Evolutionary conservation across 2,113 vertebrate species (phyloP), one percentile per base, ranked within the genome.

Genomic region (Rhinoptilus africanus): DNA sequence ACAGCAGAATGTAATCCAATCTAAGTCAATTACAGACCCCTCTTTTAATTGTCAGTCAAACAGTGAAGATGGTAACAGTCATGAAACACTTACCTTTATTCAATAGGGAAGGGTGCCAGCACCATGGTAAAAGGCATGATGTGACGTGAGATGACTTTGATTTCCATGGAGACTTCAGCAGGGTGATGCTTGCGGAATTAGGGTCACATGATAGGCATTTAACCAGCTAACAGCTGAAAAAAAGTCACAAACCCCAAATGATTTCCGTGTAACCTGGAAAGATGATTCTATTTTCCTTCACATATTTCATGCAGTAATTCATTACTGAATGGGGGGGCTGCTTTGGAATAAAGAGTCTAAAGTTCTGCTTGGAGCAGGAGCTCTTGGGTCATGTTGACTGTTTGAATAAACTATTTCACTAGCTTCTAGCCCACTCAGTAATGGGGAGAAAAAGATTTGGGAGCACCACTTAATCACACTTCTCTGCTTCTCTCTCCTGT

Each of bases 1-100:
- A 88, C 73, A 77, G 78, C 32, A 69, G 60, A 75, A 22, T 37
- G 69, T 92, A 92, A 93, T 93, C 76, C 89, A 82, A 37, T 62
- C 15, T 34, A 93, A 91, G 74, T 92, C 74, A 89, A 91, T 92
- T 93, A 89, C 43, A 76, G 62, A 47, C 75, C 74, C 24, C 41
- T 91, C 80, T 93, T 92, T 84, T 97, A 95, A 96, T 95, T 95
- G 92, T 96, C 79, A 96, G 72, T 93, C 95, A 84, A 62, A 56
- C 48, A 62, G 79, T 10, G 53, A 85, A 53, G 82, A 51, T 32
- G 43, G 72, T n/a, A 91, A 34, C 39, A 84, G 62, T 48, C 45
- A 24, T 30, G 81, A n/a, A 93, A 67, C 48, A 24, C 64, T 91
- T 79, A 17, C 27, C 14, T 67, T 63, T 60, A 47, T 71, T 78